A percentile compares a stretch with the other conserved stretches of the same genome.
These are phyloP conservation scores for Agelaius tricolor DNA, from an alignment of 2,113 vertebrate species.

Conservation along the genomic window DNA sequence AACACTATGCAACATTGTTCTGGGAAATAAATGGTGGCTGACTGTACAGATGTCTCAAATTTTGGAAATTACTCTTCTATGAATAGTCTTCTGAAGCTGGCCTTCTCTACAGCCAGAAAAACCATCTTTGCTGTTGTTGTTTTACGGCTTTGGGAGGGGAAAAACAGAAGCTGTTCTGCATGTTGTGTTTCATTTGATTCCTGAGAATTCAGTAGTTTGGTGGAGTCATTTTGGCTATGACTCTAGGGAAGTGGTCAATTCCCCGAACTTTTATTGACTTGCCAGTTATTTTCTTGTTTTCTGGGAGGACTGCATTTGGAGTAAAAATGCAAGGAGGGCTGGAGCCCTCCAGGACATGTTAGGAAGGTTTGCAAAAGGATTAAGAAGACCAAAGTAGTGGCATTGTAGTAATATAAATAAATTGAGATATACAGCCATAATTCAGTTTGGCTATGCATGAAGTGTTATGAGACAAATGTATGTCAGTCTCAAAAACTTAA, in stretches of 20 bases:
- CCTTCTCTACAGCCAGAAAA: background rate
- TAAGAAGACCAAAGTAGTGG: background rate
- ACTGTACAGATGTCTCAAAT: slow-evolving; percentile 11
- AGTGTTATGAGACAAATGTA: background rate
- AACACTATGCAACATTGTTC: background rate
- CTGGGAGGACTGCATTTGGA: background rate
- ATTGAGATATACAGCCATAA: background rate
- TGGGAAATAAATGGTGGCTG: background rate
- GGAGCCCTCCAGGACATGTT: background rate
- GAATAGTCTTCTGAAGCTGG: background rate
- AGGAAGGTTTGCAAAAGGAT: background rate
- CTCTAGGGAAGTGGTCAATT: background rate
- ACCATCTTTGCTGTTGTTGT: background rate
- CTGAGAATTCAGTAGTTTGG: background rate
- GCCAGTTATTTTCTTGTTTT: background rate
- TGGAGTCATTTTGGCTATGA: background rate
- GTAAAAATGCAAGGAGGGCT: background rate
- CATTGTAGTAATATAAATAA: background rate
- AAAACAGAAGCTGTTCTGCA: background rate
- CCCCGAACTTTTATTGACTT: background rate
- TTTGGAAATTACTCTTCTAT: slow-evolving; percentile 16
- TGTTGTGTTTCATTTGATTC: background rate
- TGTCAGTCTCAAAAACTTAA: background rate
- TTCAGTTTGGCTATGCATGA: background rate
- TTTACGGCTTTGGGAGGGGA: background rate